Base-by-base conservation (phyloP, 1,140 invertebrate genomes). In the Choristoneura fumiferana region DNA sequence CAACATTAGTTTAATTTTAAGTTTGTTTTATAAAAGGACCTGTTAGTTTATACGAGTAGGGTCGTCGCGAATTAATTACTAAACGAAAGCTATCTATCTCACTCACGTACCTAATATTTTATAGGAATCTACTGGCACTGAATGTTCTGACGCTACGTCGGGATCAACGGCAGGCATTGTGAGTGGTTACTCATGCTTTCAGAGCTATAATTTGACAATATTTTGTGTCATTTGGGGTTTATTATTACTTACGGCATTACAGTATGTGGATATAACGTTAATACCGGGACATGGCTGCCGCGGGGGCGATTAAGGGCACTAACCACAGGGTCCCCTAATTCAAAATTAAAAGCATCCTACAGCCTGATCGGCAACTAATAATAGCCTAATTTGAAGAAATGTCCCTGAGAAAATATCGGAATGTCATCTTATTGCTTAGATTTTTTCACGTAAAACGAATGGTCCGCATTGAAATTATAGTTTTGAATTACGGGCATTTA, bases 181-280 rank as follows among this genome's bases (percentile, higher is more conserved):
- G 85, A 88, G 85, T 88, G 85, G 85, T 85, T 79, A 74, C 83
- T 84, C 85, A 84, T 86, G 78, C 79, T 84, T 86, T 84, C 83
- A 84, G 77, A 86, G 75, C 76, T 87, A 89, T 89, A 89, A 89
- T 89, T 89, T 89, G 86, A 89, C 86, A 89, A 89, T 89, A 89
- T 87, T 89, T 87, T 89, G 86, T 89, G 84, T 89, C 85, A 89
- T 87, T 89, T 87, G 78, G 82, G 73, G 77, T 82, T 89, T 87
- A 84, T 85, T 86, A 87, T 88, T 88, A 86, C 82, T 83, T 85
- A 84, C 72, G 80, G 66, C 76, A 86, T 89, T 84, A 87, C 85
- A 73, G 73, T 78, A 70, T 75, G 80, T 84, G 78, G 84, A 84
- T 84, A 81, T 82, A 81, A 81, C 67, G 79, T 81, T 88, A 86